phyloP scores from a whole-genome alignment of 2,113 vertebrate genomes.

The Pterocles burchelli region DNA sequence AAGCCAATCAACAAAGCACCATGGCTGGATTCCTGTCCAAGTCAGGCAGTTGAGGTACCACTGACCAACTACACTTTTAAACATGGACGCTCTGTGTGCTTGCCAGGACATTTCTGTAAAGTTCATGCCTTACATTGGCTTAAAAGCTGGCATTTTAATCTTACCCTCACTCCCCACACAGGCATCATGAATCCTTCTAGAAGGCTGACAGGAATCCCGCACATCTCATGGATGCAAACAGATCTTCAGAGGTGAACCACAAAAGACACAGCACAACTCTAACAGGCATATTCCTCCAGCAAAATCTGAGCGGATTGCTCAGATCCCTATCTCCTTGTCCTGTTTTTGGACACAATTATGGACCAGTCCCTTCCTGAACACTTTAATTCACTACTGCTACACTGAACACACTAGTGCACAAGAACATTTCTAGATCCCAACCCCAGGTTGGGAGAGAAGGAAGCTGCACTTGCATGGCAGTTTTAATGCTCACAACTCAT shows the following conservation, averaged over 20 bases:
- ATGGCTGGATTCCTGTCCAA: neutral
- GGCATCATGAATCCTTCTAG: neutral
- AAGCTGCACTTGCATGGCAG: accelerated
- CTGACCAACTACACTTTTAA: neutral
- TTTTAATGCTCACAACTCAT: neutral
- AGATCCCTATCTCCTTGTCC: neutral
- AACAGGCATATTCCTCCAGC: neutral
- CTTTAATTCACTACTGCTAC: neutral
- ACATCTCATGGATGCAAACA: neutral
- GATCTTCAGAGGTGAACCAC: neutral
- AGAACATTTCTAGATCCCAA: neutral
- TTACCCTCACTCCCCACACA: neutral
- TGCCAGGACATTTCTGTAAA: neutral
- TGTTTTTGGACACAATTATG: neutral
- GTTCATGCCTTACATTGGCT: neutral
- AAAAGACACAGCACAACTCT: neutral
- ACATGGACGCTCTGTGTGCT: neutral
- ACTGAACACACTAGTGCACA: neutral
- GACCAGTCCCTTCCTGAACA: neutral
- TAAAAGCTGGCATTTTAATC: neutral
- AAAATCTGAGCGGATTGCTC: neutral
- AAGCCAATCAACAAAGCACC: neutral
- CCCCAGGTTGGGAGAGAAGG: accelerated
- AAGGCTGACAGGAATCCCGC: neutral
- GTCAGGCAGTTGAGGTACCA: neutral